Conservation (phyloP, 2,888 invertebrate species). For the Machimus atricapillus region DNA sequence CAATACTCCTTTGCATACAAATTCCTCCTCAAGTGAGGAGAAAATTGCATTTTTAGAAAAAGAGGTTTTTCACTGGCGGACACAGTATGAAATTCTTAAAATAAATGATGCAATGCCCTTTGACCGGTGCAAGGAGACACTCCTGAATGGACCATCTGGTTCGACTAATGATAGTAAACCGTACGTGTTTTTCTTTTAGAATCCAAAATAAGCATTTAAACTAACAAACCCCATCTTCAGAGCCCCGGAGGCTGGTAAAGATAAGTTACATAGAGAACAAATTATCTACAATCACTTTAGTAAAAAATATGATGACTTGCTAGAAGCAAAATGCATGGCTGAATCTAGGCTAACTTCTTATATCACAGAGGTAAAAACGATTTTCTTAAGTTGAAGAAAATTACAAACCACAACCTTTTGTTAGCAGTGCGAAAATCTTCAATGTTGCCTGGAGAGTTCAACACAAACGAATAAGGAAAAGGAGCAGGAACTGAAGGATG, state of each 20-base stretch:
- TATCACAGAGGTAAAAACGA: constrained; percentile 59
- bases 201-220: not conserved
- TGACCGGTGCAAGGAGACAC: constrained; percentile 42
- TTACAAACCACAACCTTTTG: not conserved
- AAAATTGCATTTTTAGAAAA: constrained; percentile 66
- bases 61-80: constrained; percentile 76
- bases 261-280: constrained; percentile 54
- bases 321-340: constrained; percentile 57
- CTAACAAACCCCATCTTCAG: constrained; percentile 2
- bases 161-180: constrained; percentile 45
- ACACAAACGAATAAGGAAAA: constrained; percentile 63
- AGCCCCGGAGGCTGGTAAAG: constrained; percentile 38
- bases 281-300: constrained; percentile 59
- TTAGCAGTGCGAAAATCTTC: constrained; percentile 57
- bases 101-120: constrained; percentile 53
- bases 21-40: constrained; percentile 54
- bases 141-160: constrained; percentile 44
- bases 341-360: constrained; percentile 58
- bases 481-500: constrained; percentile 66
- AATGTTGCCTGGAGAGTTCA: constrained; percentile 64
- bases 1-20: constrained; percentile 55
- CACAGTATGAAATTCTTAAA: constrained; percentile 74
- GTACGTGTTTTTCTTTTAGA: not conserved
- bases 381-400: not conserved
- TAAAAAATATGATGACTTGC: constrained; percentile 59